A percentile compares a stretch with the other conserved stretches of the same genome.
Evolutionary conservation across 2,888 invertebrate genomes (phyloP).

Genomic region (Ennomos erosarius): DNA sequence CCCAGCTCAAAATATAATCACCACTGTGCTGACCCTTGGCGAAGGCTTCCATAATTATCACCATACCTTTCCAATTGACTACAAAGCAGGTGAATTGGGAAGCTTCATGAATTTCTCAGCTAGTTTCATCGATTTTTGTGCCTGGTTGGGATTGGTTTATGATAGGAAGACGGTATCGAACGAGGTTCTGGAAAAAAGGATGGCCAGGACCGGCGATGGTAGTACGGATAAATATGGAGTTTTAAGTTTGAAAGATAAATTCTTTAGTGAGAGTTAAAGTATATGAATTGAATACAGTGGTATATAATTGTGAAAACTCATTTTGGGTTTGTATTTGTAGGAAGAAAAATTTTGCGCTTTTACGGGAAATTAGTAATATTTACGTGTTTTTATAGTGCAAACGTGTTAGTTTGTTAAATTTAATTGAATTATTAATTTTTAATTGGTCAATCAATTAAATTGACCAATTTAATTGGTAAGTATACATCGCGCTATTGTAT

Average conservation of each 20-base stretch:
- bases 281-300: no score
- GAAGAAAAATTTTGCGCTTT: no score
- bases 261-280: background rate
- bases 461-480: no score
- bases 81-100: conserved; percentile 53
- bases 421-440: no score
- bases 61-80: conserved; percentile 59
- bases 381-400: no score
- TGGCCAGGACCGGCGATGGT: conserved; percentile 27
- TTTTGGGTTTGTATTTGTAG: no score
- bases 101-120: conserved; percentile 40
- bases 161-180: conserved; percentile 24
- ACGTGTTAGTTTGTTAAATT: no score
- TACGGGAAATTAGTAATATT: no score
- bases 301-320: no score
- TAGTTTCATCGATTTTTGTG: conserved; percentile 39
- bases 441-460: no score
- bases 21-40: conserved; percentile 43
- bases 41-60: conserved; percentile 63
- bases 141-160: conserved; percentile 29
- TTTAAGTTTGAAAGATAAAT: no score
- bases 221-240: background rate
- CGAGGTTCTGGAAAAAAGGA: conserved; percentile 18
- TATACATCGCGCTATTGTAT: no score
- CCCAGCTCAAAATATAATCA: conserved; percentile 43